Percentiles rank a stretch among this genome's conserved stretches.
These are phyloP conservation scores for Lophius americanus DNA, from an alignment of 2,797 vertebrate species.

Conservation along the genomic window DNA sequence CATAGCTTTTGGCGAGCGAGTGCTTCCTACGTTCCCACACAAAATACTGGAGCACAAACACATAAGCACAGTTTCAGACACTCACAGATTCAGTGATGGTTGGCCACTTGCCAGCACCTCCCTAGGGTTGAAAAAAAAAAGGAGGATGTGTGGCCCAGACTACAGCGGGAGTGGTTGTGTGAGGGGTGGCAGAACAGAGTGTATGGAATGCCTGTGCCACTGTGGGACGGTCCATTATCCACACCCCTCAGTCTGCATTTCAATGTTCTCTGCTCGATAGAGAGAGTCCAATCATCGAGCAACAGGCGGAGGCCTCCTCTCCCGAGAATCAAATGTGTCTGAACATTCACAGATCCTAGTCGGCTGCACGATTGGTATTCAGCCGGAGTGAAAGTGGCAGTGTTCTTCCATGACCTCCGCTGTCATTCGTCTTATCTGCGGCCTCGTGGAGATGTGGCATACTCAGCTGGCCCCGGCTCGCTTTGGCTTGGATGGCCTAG, in stretches of 20 bases:
- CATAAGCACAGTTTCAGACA: conserved; percentile 44
- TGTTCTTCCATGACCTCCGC: conserved; percentile 65
- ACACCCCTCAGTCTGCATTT: conserved; percentile 68
- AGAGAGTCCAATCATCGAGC: conserved; percentile 47
- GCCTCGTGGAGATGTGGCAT: conserved; percentile 46
- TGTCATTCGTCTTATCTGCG: conserved; percentile 57
- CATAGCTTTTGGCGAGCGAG: conserved; percentile 70
- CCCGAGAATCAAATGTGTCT: conserved; percentile 46
- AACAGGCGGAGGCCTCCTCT: conserved; percentile 61
- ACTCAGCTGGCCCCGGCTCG: conserved; percentile 26
- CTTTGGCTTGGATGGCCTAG: conserved; percentile 14
- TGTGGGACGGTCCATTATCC: conserved; percentile 79
- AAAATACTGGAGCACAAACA: conserved; percentile 51
- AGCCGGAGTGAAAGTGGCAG: conserved; percentile 38
- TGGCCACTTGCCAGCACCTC: conserved; percentile 68
- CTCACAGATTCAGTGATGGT: conserved; percentile 61
- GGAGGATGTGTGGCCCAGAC: conserved; percentile 72
- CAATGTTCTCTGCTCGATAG: conserved; percentile 65
- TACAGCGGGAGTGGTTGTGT: conserved; percentile 69
- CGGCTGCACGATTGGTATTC: conserved; percentile 58
- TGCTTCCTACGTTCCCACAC: conserved; percentile 72
- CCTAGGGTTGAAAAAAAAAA: conserved; percentile 77
- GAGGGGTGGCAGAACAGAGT: conserved; percentile 57
- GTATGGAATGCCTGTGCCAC: conserved; percentile 63
- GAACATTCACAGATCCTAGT: conserved; percentile 48